Evolutionary conservation across 2,113 vertebrate species (phyloP), one percentile per base, ranked within the genome.

Genomic region (Phalacrocorax pelagicus): DNA sequence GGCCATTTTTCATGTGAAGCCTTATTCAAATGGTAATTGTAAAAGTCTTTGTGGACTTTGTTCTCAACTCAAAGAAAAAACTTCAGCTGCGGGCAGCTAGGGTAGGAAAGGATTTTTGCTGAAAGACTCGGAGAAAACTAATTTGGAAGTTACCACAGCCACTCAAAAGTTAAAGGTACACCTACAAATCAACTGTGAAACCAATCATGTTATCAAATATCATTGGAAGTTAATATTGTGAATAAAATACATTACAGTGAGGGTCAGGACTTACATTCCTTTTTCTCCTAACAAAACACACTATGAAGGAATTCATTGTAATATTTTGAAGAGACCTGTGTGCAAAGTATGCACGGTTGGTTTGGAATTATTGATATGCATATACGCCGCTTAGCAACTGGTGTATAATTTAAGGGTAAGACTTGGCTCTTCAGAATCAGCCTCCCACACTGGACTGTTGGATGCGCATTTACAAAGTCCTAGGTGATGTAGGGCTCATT

Each of bases 11-110:
- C 86, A 82, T 86, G 78, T 91, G 92, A 98, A 96, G 86, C 67
- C 86, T 97, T 93, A 92, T 95, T 98, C 96, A 95, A 96, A 95
- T 94, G 93, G 94, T 95, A 96, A 91, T 96, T 93, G 55, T 81
- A 61, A 79, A 90, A 91, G 78, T 58, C 85, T 96, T 95, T 97
- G 95, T 97, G 85, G 92, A 92, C 92, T 97, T 96, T 95, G 66
- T 97, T 97, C 96, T 97, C 88, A 47, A 54, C 79, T 96, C 96
- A 94, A 78, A 85, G 94, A 73, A 91, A 93, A 93, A 96, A 71
- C 79, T 95, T 97, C 62, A 92, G 92, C 83, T 89, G 27, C 65
- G 93, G 78, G 79, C n/a, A 59, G 65, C 90, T 30, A 55, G 74
- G n/a, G 30, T 87, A 94, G 66, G 67, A 94, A 94, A 66, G 92